Percentiles rank a stretch among this genome's conserved stretches.
phyloP scores from a whole-genome alignment of 1,140 invertebrate genomes.

The Bombus breviceps region DNA sequence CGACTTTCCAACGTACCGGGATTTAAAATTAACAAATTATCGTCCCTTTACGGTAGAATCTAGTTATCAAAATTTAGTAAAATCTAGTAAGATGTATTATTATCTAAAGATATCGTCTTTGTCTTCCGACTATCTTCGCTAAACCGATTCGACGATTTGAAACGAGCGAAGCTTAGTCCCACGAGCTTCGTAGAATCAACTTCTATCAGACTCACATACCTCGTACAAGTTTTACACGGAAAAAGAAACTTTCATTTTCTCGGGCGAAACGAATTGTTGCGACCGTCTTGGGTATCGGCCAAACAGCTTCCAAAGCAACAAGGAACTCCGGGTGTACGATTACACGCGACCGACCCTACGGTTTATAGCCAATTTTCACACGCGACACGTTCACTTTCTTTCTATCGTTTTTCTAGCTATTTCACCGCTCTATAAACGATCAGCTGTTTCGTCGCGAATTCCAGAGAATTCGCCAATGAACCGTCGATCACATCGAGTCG shows the following conservation, averaged over 20 bases:
- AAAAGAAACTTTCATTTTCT: not conserved
- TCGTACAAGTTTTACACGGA: not conserved
- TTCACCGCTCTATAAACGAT: not conserved
- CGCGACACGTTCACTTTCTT: not conserved
- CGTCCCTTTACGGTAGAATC: not conserved
- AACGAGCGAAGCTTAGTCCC: not conserved
- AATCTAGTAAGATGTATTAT: too few relatives aligned
- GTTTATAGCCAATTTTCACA: not conserved
- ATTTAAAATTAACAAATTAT: not conserved
- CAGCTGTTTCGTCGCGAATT: not conserved
- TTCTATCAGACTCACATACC: not conserved
- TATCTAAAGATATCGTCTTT: not conserved
- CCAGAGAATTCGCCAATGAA: too few relatives aligned
- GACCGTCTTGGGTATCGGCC: not conserved
- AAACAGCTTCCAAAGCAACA: not conserved
- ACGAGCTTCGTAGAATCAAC: not conserved
- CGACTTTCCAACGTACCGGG: not conserved
- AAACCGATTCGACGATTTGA: not conserved
- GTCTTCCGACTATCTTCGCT: not conserved
- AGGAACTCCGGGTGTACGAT: not conserved
- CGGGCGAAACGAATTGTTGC: not conserved
- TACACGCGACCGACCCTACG: not conserved
- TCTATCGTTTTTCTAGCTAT: too few relatives aligned
- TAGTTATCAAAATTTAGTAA: too few relatives aligned
- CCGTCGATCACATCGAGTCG: conserved; percentile 13